A percentile compares a stretch with the other conserved stretches of the same genome.
phyloP scores from a whole-genome alignment of 2,113 vertebrate species.

The Mesoclemmys tuberculata region DNA sequence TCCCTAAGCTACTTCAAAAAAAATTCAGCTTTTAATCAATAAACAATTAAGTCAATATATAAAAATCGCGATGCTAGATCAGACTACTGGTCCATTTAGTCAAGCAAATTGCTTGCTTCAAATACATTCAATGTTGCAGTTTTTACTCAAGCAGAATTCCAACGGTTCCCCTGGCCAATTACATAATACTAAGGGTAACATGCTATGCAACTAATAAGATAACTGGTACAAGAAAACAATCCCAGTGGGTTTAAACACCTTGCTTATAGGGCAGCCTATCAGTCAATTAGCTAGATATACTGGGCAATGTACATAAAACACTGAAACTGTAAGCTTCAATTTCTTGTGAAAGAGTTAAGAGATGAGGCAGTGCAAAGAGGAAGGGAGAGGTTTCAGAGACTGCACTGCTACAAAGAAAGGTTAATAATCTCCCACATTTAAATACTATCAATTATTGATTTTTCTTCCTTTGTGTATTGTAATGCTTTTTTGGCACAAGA shows the following conservation, averaged over 20 bases:
- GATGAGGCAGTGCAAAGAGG: neutral
- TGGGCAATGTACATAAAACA: neutral
- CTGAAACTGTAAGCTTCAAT: neutral
- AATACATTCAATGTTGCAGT: neutral
- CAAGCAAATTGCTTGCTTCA: neutral
- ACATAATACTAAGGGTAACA: neutral
- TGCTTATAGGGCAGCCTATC: rapidly evolving
- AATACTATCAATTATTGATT: neutral
- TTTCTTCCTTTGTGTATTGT: neutral
- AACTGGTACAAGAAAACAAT: neutral
- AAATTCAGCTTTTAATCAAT: neutral
- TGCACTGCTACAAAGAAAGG: neutral
- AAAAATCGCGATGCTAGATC: neutral
- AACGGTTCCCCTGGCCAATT: rapidly evolving
- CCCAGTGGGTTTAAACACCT: neutral
- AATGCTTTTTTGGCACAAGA: neutral
- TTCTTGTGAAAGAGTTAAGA: neutral
- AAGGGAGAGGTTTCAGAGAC: neutral
- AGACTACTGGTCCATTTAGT: neutral
- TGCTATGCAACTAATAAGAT: neutral
- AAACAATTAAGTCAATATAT: neutral
- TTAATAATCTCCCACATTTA: neutral
- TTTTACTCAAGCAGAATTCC: neutral
- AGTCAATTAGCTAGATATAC: neutral
- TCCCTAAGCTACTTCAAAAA: neutral